Evolutionary conservation across 2,113 vertebrate species (phyloP).

Genomic region (Orthochromis indermauri): DNA sequence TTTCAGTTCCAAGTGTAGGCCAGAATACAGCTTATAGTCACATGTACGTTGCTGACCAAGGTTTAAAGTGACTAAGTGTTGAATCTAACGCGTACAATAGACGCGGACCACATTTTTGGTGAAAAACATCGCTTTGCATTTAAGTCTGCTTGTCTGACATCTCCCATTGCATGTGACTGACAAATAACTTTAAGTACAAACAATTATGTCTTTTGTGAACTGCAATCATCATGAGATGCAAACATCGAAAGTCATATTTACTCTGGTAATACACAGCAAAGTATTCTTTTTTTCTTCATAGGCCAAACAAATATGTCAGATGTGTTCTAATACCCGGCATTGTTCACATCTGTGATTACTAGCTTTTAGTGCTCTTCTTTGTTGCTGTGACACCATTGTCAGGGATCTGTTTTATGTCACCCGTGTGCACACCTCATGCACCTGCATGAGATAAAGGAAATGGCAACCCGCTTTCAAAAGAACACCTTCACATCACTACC

Average conservation of each 20-base stretch:
- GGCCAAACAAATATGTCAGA: neutral
- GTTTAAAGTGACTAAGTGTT: neutral
- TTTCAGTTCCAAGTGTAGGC: slow-evolving; percentile 28
- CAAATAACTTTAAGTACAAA: neutral
- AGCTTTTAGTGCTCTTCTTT: neutral
- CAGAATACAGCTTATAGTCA: neutral
- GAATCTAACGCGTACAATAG: neutral
- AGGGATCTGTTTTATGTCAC: neutral
- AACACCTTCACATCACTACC: neutral
- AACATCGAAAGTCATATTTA: neutral
- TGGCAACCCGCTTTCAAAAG: neutral
- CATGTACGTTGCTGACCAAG: slow-evolving; percentile 5
- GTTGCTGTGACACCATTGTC: neutral
- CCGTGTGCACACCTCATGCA: neutral
- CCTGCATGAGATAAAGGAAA: neutral
- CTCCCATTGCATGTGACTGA: neutral
- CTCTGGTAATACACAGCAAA: neutral
- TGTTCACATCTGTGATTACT: neutral
- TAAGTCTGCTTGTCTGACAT: neutral
- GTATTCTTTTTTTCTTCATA: neutral
- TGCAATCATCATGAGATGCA: neutral
- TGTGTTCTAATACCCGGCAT: neutral
- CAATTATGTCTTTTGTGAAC: neutral
- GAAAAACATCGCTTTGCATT: neutral
- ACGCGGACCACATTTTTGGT: neutral